Conservation (phyloP, 2,113 vertebrate species). For the Poicephalus gulielmi region DNA sequence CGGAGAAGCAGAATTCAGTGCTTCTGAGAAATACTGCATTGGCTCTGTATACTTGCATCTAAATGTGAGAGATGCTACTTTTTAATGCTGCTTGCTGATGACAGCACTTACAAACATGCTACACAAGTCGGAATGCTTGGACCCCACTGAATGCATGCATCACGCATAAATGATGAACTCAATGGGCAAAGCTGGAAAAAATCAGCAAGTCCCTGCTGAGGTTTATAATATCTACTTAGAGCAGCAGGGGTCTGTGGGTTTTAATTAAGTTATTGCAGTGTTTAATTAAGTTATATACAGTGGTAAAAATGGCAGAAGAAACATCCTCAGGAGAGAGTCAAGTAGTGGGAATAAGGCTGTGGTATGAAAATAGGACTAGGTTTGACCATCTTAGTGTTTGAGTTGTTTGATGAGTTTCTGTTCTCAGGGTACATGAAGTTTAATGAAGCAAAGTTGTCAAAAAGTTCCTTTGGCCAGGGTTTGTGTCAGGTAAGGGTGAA, state of each 20-base stretch:
- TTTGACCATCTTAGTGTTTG: background rate
- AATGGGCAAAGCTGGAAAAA: background rate
- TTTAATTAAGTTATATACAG: background rate
- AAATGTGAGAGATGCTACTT: background rate
- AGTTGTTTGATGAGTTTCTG: background rate
- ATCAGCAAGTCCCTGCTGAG: background rate
- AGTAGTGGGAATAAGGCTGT: background rate
- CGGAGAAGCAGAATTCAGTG: background rate
- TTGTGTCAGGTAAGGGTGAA: background rate
- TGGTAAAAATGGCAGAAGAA: background rate
- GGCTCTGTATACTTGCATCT: background rate
- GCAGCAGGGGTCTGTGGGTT: background rate
- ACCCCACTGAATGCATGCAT: background rate
- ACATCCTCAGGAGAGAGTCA: background rate
- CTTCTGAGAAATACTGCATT: background rate
- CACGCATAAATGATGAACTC: background rate
- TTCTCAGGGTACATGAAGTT: background rate
- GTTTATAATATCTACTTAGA: background rate
- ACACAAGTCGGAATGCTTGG: background rate
- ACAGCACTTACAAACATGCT: background rate
- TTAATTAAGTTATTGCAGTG: background rate
- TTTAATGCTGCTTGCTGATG: background rate
- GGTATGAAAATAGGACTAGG: background rate
- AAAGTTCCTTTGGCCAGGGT: background rate
- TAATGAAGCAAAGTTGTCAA: background rate